Base-by-base conservation (phyloP, 2,888 invertebrate genomes). In the Priocnemis perturbator region DNA sequence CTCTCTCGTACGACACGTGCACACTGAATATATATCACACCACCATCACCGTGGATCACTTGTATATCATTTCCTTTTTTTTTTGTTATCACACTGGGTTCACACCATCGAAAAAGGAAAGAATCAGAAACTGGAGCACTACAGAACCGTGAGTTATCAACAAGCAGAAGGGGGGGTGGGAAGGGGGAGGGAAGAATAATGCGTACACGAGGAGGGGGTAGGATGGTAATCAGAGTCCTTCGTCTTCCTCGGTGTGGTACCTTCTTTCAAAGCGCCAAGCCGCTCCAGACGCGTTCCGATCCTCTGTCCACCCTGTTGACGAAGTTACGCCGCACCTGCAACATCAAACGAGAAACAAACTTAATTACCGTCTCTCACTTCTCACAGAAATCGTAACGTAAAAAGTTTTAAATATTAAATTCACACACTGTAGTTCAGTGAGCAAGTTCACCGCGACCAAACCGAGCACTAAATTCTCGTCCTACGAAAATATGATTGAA, bases 301-400 rank as follows among this genome's bases (percentile, higher is more conserved):
- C 83, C 86, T 87, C 88, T 86, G 85, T 86, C 86, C 88, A 86
- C 86, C 83, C 86, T 83, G 86, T 84, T 85, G 88, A 86, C 85
- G 85, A 87, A 86, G 84, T 85, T 88, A 86, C 84, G 88, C 88
- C 88, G 87, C 88, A 89, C 89, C 89, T 89, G 87, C 0, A 88
- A 89, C 82, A 83, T 50, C 48, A 71, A 55, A 70, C 63, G 60
- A 57, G 37, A 67, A 21, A 21, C n/a, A 52, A 19, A 7, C 57
- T 61, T 64, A 67, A 45, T n/a, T 20, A n/a, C n/a, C n/a, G n/a
- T n/a, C n/a, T 50, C 52, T 14, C 2, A 11, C 66, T 21, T 21
- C 15, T 17, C 9, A 21, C 14, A n/a, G 23, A 47, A 7, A 26
- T 17, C 48, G 44, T 26, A 19, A 9, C 2, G 20, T 11, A 5